Percentiles rank a stretch among this genome's conserved stretches.
Conservation (phyloP, 2,888 invertebrate species). For the Helleia helle region DNA sequence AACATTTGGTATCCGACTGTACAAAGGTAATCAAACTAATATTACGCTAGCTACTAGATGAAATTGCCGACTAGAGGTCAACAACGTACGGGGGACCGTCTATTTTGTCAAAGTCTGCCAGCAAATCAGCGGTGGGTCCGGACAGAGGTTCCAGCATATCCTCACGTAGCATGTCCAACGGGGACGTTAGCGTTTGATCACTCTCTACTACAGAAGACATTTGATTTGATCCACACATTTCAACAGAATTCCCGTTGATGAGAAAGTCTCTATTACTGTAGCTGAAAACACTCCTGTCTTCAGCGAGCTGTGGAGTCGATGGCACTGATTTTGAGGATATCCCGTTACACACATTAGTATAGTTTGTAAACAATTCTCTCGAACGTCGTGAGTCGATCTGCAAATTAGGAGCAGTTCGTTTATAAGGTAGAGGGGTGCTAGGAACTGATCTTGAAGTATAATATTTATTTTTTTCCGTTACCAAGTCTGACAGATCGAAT, state of each 20-base stretch:
- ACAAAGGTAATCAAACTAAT: slow-evolving; percentile 42
- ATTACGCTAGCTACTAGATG: slow-evolving; percentile 19
- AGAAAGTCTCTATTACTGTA: slow-evolving; percentile 76
- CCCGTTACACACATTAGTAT: slow-evolving; percentile 52
- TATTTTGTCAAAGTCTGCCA: slow-evolving; percentile 64
- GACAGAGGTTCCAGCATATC: slow-evolving; percentile 54
- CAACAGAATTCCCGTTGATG: slow-evolving; percentile 76
- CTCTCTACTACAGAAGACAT: slow-evolving; percentile 41
- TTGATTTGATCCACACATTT: slow-evolving; percentile 43
- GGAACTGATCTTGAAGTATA: slow-evolving; percentile 80
- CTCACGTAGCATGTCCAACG: slow-evolving; percentile 58
- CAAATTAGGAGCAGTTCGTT: slow-evolving; percentile 46
- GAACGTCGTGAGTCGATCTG: slow-evolving; percentile 54
- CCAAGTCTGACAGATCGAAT: slow-evolving; percentile 53
- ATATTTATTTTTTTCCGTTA: slow-evolving; percentile 53
- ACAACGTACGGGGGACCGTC: slow-evolving; percentile 58
- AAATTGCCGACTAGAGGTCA: slow-evolving; percentile 57
- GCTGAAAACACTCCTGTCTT: slow-evolving; percentile 70
- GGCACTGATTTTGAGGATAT: slow-evolving; percentile 83
- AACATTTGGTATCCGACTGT: slow-evolving; percentile 43
- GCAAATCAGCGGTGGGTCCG: slow-evolving; percentile 42
- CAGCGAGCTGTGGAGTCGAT: slow-evolving; percentile 78
- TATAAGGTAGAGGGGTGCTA: slow-evolving; percentile 77
- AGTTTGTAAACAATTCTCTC: slow-evolving; percentile 48
- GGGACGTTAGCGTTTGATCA: slow-evolving; percentile 43